Evolutionary conservation across 2,797 vertebrate genomes (phyloP).

Genomic region (Rousettus madagascariensis): DNA sequence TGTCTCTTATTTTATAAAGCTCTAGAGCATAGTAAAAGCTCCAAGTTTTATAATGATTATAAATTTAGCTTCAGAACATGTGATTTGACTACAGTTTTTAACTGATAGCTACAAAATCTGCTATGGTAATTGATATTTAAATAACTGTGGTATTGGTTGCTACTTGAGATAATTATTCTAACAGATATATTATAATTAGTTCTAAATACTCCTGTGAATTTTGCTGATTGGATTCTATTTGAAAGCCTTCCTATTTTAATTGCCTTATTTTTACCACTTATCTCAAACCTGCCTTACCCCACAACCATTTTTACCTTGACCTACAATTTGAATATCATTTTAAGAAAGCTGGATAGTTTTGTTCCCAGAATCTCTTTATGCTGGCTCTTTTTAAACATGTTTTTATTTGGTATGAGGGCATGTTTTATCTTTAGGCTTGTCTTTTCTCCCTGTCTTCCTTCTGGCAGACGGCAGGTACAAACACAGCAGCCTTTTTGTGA

Average conservation of each 20-base stretch:
- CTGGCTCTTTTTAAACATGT: background rate
- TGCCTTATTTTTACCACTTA: conserved; percentile 59
- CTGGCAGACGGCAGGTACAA: background rate
- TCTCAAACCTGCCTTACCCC: conserved; percentile 43
- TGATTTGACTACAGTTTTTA: conserved; percentile 52
- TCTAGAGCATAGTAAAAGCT: background rate
- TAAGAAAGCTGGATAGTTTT: background rate
- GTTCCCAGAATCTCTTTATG: background rate
- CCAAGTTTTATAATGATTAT: conserved; percentile 48
- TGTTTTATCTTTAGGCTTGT: background rate
- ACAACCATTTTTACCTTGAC: conserved; percentile 56
- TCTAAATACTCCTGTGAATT: conserved; percentile 73
- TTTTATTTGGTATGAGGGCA: background rate
- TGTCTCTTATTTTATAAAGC: conserved; percentile 45
- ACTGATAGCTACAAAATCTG: background rate
- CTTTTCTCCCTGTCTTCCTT: background rate
- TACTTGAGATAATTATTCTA: conserved; percentile 73
- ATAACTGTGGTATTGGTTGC: conserved; percentile 52
- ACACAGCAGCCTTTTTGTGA: background rate
- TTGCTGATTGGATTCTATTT: conserved; percentile 68
- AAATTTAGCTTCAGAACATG: conserved; percentile 52
- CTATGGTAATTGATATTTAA: conserved; percentile 66
- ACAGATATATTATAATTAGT: conserved; percentile 67
- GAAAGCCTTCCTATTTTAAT: conserved; percentile 61
- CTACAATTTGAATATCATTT: conserved; percentile 37